These are phyloP conservation scores for Lordiphosa stackelbergi DNA, from an alignment of 1,140 invertebrate genomes.

Conservation along the genomic window DNA sequence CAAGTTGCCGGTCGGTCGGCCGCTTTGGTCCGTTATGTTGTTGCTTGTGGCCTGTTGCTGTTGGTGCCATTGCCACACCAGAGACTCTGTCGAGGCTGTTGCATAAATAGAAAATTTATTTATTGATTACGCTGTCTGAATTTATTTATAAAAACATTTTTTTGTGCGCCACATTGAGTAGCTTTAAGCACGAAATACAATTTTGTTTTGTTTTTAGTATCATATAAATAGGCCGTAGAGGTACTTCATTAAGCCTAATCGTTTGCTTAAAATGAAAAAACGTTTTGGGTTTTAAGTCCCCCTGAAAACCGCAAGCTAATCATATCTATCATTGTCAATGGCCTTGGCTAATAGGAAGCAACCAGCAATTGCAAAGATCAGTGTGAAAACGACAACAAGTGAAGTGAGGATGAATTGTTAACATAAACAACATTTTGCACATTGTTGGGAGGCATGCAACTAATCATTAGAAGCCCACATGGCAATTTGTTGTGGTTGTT, in stretches of 20 bases:
- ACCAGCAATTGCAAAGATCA: conserved; percentile 12
- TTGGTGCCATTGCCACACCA: conserved; percentile 25
- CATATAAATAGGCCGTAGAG: too few species aligned
- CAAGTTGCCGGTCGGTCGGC: conserved; percentile 48
- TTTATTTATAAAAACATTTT: conserved; percentile 45
- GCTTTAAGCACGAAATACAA: conserved; percentile 21
- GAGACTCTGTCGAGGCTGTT: conserved; percentile 43
- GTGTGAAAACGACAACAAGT: conserved; percentile 38
- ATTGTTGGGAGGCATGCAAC: conserved; percentile 70
- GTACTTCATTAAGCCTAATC: too few species aligned
- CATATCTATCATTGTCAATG: conserved; percentile 6
- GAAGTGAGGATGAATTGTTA: conserved; percentile 54
- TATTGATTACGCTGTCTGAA: conserved; percentile 67
- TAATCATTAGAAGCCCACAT: conserved; percentile 68
- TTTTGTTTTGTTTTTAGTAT: too few species aligned
- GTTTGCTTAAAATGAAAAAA: too few species aligned
- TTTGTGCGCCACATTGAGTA: conserved; percentile 3
- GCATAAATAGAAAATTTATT: conserved; percentile 73
- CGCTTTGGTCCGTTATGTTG: conserved; percentile 55
- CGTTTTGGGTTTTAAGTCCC: too few species aligned
- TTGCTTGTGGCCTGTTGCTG: conserved; percentile 27
- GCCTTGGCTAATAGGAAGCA: conserved; percentile 45
- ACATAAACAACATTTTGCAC: conserved; percentile 71
- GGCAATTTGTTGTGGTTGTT: conserved; percentile 58
- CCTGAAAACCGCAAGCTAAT: too few species aligned